Base-by-base conservation (phyloP, 2,113 vertebrate genomes). In the Oreochromis aureus region DNA sequence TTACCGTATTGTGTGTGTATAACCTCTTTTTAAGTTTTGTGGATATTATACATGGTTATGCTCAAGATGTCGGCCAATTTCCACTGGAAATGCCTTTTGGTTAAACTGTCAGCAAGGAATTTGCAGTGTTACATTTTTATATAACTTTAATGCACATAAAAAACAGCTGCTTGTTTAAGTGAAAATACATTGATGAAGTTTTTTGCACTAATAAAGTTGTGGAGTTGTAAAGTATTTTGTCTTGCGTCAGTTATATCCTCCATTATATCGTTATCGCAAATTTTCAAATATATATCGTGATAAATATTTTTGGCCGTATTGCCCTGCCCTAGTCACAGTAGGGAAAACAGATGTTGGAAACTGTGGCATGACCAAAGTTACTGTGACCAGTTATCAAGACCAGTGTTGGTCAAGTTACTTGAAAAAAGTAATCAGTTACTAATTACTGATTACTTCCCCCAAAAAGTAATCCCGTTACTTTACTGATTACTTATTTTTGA, bases 161-260 rank as follows among this genome's bases (percentile, higher is more conserved):
- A 61, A 3, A 34, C 58, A 61, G 58, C 1, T 61, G 16, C 30
- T 61, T 61, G 30, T 58, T 58, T 27, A 58, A 27, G 12, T 58
- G 22, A 56, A 56, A 56, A 56, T 56, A 27, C 4, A 15, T 58
- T 58, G 1, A 27, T 58, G 22, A 6, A 0, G 0, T 30, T 3
- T 32, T 61, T 19, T 61, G 16, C 59, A 63, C 59, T 63, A 34
- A 63, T 63, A 34, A 63, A 1, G 9, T 11, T 63, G 9, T 63
- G 3, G 16, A 63, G 59, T 63, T 34, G 9, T 63, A 19, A 63
- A 63, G 16, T 63, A 36, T 34, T 11, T 63, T 32, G 30, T 32
- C 30, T 32, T 6, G 30, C 6, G 2, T 32, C 30, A 32, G 6
- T 32, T 32, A 32, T 6, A 32, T 32, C 30, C 5, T 32, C 30